Evolutionary conservation across 2,888 invertebrate genomes (phyloP).

Genomic region (Ophion ellenae): DNA sequence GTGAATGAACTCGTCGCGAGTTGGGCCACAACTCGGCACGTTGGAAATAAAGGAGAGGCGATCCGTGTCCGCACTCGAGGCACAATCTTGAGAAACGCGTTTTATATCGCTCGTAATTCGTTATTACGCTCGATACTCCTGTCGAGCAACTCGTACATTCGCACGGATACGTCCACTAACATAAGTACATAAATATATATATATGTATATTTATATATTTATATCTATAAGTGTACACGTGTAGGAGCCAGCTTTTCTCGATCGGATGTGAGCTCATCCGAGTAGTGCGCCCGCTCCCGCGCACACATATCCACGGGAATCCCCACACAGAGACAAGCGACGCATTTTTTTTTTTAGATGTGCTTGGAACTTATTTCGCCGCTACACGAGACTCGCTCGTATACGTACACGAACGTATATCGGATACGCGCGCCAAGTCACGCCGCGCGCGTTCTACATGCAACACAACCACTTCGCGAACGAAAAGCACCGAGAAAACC

Average conservation of each 20-base stretch:
- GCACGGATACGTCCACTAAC: neutral
- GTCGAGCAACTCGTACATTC: slow-evolving; percentile 43
- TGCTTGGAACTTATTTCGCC: slow-evolving; percentile 3
- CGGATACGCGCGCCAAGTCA: neutral
- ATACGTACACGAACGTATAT: slow-evolving; percentile 20
- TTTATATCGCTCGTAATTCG: slow-evolving; percentile 64
- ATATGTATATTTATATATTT: neutral
- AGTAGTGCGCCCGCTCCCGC: neutral
- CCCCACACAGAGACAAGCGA: slow-evolving; percentile 19
- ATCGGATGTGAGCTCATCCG: slow-evolving; percentile 13
- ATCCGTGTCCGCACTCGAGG: slow-evolving; percentile 21
- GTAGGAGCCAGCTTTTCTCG: slow-evolving; percentile 21
- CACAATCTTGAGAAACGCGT: slow-evolving; percentile 54
- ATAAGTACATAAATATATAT: neutral
- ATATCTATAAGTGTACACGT: slow-evolving; percentile 4
- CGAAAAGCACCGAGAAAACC: slow-evolving; percentile 39
- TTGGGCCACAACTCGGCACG: slow-evolving; percentile 7
- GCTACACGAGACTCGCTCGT: slow-evolving; percentile 8
- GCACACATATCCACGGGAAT: slow-evolving; percentile 16
- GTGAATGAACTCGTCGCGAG: slow-evolving; percentile 48
- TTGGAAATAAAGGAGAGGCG: slow-evolving; percentile 36
- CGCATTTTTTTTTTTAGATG: slow-evolving; percentile 12
- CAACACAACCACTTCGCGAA: slow-evolving; percentile 18
- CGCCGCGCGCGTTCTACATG: slow-evolving; percentile 24
- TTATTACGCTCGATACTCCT: slow-evolving; percentile 63